Conservation (phyloP, 1,140 invertebrate genomes). For the Drosophila paulistorum region DNA sequence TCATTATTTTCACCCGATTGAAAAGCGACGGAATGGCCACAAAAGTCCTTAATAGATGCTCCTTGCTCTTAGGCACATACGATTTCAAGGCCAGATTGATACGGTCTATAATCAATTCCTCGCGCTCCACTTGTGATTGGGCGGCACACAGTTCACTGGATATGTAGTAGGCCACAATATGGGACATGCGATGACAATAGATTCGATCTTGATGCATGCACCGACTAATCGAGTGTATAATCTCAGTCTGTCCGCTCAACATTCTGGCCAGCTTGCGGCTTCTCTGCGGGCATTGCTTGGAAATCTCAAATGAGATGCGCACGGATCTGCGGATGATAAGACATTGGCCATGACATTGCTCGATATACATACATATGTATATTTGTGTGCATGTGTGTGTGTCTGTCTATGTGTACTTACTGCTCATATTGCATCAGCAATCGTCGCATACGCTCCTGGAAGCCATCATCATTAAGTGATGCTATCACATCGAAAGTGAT, state of each 20-base stretch:
- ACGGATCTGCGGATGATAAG: slow-evolving; percentile 45
- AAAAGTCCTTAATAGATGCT: slow-evolving; percentile 58
- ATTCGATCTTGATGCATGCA: slow-evolving; percentile 10
- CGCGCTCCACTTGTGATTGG: slow-evolving; percentile 43
- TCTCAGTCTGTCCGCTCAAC: slow-evolving; percentile 47
- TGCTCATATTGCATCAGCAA: slow-evolving; percentile 59
- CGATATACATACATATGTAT: neutral
- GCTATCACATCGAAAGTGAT: slow-evolving; percentile 62
- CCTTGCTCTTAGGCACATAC: slow-evolving; percentile 51
- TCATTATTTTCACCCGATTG: slow-evolving; percentile 59
- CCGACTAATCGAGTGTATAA: slow-evolving; percentile 46
- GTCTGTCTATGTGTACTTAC: slow-evolving; percentile 25
- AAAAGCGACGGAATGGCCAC: slow-evolving; percentile 65
- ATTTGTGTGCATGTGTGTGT: neutral
- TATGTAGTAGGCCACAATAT: slow-evolving; percentile 69
- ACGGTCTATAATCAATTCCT: slow-evolving; percentile 56
- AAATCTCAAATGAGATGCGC: slow-evolving; percentile 55
- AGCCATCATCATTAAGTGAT: slow-evolving; percentile 58
- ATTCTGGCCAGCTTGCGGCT: slow-evolving; percentile 54
- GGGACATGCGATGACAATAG: slow-evolving; percentile 60
- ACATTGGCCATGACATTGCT: neutral
- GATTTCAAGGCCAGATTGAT: slow-evolving; percentile 52
- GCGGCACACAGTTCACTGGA: slow-evolving; percentile 66
- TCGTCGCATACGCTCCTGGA: slow-evolving; percentile 51
- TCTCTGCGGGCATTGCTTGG: slow-evolving; percentile 45